Evolutionary conservation across 2,797 vertebrate species (phyloP).

Genomic region (Paratrypauchen microcephalus): DNA sequence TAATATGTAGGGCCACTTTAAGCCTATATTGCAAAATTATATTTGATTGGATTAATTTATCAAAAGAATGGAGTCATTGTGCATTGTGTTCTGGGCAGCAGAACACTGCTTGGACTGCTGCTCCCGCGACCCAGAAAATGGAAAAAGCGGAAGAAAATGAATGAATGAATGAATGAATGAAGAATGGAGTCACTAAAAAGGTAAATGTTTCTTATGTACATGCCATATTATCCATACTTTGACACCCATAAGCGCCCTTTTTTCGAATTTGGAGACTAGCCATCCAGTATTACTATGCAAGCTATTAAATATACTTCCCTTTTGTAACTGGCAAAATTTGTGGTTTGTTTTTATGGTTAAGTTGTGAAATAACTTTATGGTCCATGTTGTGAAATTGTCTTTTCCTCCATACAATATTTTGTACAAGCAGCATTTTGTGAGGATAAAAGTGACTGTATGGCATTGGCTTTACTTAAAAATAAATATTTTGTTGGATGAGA

Average conservation of each 20-base stretch:
- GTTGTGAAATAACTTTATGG: not conserved
- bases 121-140: too few species aligned
- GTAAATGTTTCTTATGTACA: not conserved
- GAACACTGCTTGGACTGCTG: too few species aligned
- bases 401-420: not conserved
- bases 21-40: too few species aligned
- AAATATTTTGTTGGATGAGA: not conserved
- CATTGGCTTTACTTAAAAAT: not conserved
- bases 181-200: too few species aligned
- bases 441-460: not conserved
- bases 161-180: too few species aligned
- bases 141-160: too few species aligned
- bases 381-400: not conserved
- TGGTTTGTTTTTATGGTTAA: not conserved
- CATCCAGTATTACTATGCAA: not conserved
- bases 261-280: not conserved
- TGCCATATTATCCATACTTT: not conserved
- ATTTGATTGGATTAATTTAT: too few species aligned
- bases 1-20: too few species aligned
- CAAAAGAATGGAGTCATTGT: too few species aligned
- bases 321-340: not conserved
- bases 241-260: too few species aligned
- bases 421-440: not conserved
- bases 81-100: too few species aligned
- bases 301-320: not conserved